Conservation (phyloP, 2,113 vertebrate species). For the Boulengeromyrus knoepffleri region DNA sequence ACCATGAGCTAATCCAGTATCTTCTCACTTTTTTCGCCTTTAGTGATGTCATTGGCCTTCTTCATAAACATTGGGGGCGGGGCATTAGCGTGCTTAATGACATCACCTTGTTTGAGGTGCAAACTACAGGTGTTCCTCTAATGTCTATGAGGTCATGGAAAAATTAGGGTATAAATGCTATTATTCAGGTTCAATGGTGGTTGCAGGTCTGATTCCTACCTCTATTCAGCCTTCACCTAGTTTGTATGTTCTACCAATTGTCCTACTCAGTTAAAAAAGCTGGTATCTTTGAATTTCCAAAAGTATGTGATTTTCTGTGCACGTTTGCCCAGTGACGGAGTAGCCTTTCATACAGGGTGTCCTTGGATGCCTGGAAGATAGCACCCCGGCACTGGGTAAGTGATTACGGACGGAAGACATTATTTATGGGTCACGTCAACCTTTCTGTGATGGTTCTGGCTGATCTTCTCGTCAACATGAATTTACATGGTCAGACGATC, state of each 20-base stretch:
- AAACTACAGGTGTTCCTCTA: neutral
- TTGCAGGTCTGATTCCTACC: neutral
- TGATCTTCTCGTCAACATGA: neutral
- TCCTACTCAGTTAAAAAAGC: neutral
- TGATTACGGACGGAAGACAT: neutral
- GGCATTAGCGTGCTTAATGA: neutral
- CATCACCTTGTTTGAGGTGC: neutral
- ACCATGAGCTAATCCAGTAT: neutral
- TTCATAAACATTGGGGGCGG: neutral
- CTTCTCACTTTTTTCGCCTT: constrained; percentile 27
- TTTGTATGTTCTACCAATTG: neutral
- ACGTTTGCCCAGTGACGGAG: neutral
- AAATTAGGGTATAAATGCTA: neutral
- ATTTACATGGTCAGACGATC: neutral
- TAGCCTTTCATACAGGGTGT: neutral
- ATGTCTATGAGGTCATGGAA: neutral
- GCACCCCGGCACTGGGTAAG: neutral
- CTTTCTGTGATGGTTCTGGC: neutral
- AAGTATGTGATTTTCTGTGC: neutral
- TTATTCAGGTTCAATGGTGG: neutral
- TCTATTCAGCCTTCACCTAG: neutral
- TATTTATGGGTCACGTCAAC: neutral
- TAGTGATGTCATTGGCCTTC: constrained; percentile 9
- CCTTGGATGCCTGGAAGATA: neutral
- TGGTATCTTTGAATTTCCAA: neutral